Evolutionary conservation across 1,140 invertebrate genomes (phyloP).

Genomic region (Ostrea denselamellosa): DNA sequence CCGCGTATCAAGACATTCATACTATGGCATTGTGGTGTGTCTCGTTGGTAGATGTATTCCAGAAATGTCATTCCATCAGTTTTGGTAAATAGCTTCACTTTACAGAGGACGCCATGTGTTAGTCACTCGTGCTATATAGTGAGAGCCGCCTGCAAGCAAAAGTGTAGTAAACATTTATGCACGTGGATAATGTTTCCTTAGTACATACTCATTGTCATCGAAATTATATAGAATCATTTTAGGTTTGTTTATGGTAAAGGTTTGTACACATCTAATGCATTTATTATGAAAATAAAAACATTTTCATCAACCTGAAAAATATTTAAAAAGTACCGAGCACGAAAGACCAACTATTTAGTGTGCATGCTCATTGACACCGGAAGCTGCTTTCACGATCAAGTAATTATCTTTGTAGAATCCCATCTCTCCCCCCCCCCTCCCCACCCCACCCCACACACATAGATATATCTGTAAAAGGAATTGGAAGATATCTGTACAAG

Average conservation of each 20-base stretch:
- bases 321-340: not conserved
- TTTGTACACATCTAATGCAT: no score
- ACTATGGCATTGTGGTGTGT: constrained; percentile 52
- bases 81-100: constrained; percentile 54
- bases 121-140: constrained; percentile 49
- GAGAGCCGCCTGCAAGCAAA: constrained; percentile 49
- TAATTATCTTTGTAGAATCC: not conserved
- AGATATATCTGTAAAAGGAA: not conserved
- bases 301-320: no score
- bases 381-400: constrained; percentile 5
- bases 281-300: no score
- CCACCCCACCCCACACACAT: not conserved
- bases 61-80: constrained; percentile 53
- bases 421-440: not conserved
- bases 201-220: no score
- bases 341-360: not conserved
- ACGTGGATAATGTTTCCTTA: no score
- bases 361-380: not conserved
- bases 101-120: constrained; percentile 43
- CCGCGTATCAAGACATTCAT: no score
- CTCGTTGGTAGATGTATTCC: constrained; percentile 47
- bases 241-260: no score
- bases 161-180: not conserved
- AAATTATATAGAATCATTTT: no score
- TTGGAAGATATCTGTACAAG: no score